Conservation (phyloP, 2,113 vertebrate species). For the Sinocyclocheilus anshuiensis region DNA sequence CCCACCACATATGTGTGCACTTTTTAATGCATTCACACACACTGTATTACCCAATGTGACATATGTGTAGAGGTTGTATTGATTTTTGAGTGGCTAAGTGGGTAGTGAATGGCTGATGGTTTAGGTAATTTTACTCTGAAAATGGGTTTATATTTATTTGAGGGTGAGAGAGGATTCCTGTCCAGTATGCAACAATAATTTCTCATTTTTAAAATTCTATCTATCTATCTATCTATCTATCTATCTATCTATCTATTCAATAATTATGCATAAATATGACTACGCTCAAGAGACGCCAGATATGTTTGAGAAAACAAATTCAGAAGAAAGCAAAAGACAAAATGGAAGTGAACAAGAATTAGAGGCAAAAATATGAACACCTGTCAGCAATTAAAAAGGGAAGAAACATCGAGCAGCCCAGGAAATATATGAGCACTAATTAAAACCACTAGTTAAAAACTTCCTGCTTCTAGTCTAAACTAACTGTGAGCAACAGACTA, state of each 20-base stretch:
- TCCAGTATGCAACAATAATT: neutral
- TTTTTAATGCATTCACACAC: neutral
- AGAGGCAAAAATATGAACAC: slow-evolving; percentile 81
- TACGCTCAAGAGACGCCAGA: neutral
- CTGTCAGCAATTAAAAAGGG: slow-evolving; percentile 95
- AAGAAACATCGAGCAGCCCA: slow-evolving; percentile 87
- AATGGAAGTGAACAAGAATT: slow-evolving; percentile 42
- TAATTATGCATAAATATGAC: too few species aligned
- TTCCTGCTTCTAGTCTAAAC: slow-evolving; percentile 89
- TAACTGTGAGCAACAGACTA: slow-evolving; percentile 78
- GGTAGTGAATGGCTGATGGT: neutral
- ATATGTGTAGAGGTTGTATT: slow-evolving; percentile 3
- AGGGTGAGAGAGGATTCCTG: neutral
- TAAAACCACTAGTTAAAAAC: slow-evolving; percentile 98
- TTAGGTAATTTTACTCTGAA: slow-evolving; percentile 12
- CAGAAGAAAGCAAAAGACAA: slow-evolving; percentile 44
- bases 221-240: too few species aligned
- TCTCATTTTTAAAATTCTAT: too few species aligned
- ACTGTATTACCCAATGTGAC: slow-evolving; percentile 16
- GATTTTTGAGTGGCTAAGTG: slow-evolving; percentile 21
- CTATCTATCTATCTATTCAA: too few species aligned
- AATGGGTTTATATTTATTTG: neutral
- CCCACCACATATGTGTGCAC: slow-evolving; percentile 18
- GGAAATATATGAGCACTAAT: slow-evolving; percentile 99
- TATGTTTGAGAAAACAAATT: neutral